Evolutionary conservation across 2,888 invertebrate species (phyloP).

Genomic region (Opisthograptis luteolata): DNA sequence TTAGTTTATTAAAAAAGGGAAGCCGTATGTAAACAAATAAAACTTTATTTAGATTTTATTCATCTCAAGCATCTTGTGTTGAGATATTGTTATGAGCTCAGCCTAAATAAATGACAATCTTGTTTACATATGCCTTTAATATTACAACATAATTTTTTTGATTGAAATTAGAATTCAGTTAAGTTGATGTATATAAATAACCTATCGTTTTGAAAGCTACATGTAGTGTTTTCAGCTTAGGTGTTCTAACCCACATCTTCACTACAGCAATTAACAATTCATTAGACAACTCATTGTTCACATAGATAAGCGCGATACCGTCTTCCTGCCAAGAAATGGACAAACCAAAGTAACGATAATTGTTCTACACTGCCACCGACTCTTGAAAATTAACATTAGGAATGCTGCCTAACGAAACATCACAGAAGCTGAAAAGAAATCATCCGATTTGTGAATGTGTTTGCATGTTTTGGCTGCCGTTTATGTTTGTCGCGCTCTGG

Average conservation of each 20-base stretch:
- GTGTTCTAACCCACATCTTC: constrained; percentile 50
- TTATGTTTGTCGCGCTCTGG: constrained; percentile 73
- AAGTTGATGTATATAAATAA: constrained; percentile 11
- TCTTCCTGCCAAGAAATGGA: constrained; percentile 78
- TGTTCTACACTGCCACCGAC: constrained; percentile 68
- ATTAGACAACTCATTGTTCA: constrained; percentile 46
- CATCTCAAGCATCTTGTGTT: background rate
- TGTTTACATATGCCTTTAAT: constrained; percentile 26
- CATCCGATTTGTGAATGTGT: constrained; percentile 75
- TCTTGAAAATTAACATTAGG: constrained; percentile 68
- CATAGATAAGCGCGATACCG: constrained; percentile 74
- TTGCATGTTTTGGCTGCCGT: constrained; percentile 78
- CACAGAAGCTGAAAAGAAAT: constrained; percentile 64
- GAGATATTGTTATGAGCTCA: background rate
- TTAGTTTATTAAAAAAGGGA: constrained; percentile 13
- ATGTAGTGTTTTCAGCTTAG: constrained; percentile 47
- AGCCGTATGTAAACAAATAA: constrained; percentile 27
- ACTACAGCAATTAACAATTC: constrained; percentile 42
- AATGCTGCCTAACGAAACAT: constrained; percentile 77
- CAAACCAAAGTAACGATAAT: constrained; percentile 55
- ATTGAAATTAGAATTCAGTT: constrained; percentile 16
- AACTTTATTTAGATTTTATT: background rate
- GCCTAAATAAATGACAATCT: background rate
- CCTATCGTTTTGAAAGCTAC: constrained; percentile 2
- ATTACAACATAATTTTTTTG: background rate